phyloP scores from a whole-genome alignment of 2,113 vertebrate species.

The Phaethon lepturus region DNA sequence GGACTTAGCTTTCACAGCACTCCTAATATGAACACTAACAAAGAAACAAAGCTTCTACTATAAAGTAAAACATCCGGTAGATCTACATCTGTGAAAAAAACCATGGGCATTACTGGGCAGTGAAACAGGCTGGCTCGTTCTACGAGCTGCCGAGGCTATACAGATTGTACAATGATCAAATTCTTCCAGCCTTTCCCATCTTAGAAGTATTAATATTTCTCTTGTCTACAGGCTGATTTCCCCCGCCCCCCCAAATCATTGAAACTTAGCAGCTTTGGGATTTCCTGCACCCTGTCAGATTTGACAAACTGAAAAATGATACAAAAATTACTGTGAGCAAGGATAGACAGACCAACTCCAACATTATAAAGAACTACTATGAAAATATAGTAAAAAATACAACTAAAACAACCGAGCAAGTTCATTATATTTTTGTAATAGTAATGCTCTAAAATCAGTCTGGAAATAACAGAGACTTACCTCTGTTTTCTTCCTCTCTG shows the following conservation, averaged over 20 bases:
- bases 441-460: not conserved
- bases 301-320: not conserved
- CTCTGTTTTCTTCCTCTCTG: conserved; percentile 93
- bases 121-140: not conserved
- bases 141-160: not conserved
- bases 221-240: not conserved
- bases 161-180: not conserved
- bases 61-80: not conserved
- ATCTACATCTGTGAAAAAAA: not conserved
- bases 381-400: not conserved
- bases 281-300: not conserved
- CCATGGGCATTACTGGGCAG: not conserved
- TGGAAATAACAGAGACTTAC: conserved; percentile 56
- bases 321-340: not conserved
- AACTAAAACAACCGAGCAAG: not conserved
- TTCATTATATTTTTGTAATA: not conserved
- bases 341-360: not conserved
- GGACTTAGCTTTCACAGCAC: not conserved
- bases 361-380: not conserved
- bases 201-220: not conserved
- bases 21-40: not conserved
- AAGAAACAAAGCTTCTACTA: not conserved
- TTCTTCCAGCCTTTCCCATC: not conserved
- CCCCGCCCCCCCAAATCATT: not conserved
- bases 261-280: not conserved